Evolutionary conservation across 2,113 vertebrate species (phyloP), one percentile per base, ranked within the genome.

Genomic region (Diadophis punctatus): DNA sequence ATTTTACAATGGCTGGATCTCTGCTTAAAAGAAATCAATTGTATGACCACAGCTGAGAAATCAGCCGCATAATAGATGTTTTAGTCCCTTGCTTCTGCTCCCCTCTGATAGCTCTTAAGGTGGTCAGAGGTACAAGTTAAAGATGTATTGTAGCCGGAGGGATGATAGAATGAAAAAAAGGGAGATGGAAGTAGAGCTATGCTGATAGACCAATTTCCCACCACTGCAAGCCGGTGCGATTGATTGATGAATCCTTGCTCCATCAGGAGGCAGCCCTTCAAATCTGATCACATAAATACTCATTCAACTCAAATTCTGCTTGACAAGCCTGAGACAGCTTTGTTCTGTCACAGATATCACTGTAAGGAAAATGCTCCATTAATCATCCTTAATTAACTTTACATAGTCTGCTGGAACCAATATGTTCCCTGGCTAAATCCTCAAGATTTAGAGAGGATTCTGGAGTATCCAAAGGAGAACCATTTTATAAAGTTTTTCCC

Each of bases 231-330:
- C 98, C 97, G 96, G 97, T 96, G 96, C 98, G 97, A 98, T 98
- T 99, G 99, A 99, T 99, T 99, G 99, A 99, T 99, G 99, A 99
- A 98, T 98, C 98, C 98, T 98, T 96, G 97, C 98, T 98, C 98
- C 98, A 98, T 98, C 98, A 98, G 98, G 98, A 99, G 98, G 98
- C 98, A 99, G 98, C 98, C 98, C 98, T 99, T 99, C 98, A 98
- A 98, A 99, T 99, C 98, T 98, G 98, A 99, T 99, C 99, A 99
- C 98, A 99, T 99, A 99, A 99, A 99, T 99, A 99, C 99, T 99
- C 99, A 99, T 99, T 99, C 99, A 99, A 99, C 98, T 99, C 98
- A 98, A 98, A 99, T 99, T 98, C 98, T 98, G 98, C 98, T 98
- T 99, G 98, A 99, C 98, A 99, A 99, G 98, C 98, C 98, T 98